Base-by-base conservation (phyloP, 2,797 vertebrate species). In the Rhinoraja longicauda region DNA sequence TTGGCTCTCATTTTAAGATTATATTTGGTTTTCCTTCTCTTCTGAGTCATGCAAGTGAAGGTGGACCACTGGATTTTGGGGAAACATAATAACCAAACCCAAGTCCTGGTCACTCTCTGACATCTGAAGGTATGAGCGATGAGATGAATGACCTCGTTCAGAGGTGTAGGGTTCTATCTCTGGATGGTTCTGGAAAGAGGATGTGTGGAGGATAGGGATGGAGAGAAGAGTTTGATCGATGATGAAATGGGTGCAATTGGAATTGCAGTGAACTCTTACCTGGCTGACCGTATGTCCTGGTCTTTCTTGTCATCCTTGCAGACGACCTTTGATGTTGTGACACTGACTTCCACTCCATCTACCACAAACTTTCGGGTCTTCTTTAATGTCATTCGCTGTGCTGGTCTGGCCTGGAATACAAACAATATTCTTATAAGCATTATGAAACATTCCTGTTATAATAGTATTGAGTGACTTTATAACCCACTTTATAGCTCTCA, bases 311-410 rank as follows among this genome's bases (percentile, higher is more conserved):
- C 93, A 0, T 93, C 93, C 76, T 95, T 94, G 29, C 93, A 82
- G 0, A 95, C 29, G 0, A 95, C 93, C 93, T 96, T 95, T n/a
- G 95, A 95, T 0, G 96, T 96, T 0, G 94, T 96, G 90, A 96
- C 93, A 0, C 95, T 96, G 93, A 95, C 93, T 93, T 97, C 96
- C 75, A 95, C 95, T 1, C 96, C 96, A 0, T 96, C 96, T 93
- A 96, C 96, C 93, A 96, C 93, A 73, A 96, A 96, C 72, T 92
- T 95, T 0, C 95, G 93, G 0, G 95, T 96, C 79, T 95, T 95
- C 93, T 95, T 95, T 1, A 96, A 93, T 0, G 93, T 96, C 88
- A 94, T 95, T 26, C 93, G 94, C 24, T 75, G 90, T 15, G 12
- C 24, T 8, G 90, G 90, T 15, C 72, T 53, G 8, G 29, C 39